Evolutionary conservation across 2,113 vertebrate species (phyloP), one percentile per base, ranked within the genome.

Genomic region (Pipa parva): DNA sequence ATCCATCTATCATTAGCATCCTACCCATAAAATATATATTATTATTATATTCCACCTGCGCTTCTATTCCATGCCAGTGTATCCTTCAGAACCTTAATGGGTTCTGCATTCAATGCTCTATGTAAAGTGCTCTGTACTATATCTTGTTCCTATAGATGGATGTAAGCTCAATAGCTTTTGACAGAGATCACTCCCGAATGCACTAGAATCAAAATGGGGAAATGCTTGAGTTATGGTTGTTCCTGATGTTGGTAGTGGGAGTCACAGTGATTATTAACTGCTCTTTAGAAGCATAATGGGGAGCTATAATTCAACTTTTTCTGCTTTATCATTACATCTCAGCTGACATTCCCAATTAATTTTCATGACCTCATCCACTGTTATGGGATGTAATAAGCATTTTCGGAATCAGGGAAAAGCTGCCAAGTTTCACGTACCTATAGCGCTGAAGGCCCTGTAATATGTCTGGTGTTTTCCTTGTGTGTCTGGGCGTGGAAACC

Each of bases 321-420:
- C 66, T 70, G 66, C 66, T 70, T 70, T 70, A 70, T 70, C 66
- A 70, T 70, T 70, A 70, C 58, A 70, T 70, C 66, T 70, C 48
- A 45, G 57, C 49, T 70, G 66, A 70, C 66, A 70, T 70, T 70
- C 66, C 66, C 66, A 70, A 70, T 70, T 70, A 60, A 70, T 70
- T 70, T 70, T 49, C 66, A 70, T 70, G 66, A 70, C 66, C 66
- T 70, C 66, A 70, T 70, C 66, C 66, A 42, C 66, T 36, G 66
- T 70, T 70, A 70, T 68, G 65, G 65, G 65, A 68, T 68, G 65
- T 56, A 68, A 68, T 70, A 70, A 61, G 58, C 66, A 61, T 70
- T 70, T 70, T 70, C 66, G 66, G 66, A 70, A 70, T 70, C 57
- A 61, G 33, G 37, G 66, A 58, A 36, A 61, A 61, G 58, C 66